Evolutionary conservation across 2,113 vertebrate species (phyloP), one percentile per base, ranked within the genome.

Genomic region (Cynocephalus volans): DNA sequence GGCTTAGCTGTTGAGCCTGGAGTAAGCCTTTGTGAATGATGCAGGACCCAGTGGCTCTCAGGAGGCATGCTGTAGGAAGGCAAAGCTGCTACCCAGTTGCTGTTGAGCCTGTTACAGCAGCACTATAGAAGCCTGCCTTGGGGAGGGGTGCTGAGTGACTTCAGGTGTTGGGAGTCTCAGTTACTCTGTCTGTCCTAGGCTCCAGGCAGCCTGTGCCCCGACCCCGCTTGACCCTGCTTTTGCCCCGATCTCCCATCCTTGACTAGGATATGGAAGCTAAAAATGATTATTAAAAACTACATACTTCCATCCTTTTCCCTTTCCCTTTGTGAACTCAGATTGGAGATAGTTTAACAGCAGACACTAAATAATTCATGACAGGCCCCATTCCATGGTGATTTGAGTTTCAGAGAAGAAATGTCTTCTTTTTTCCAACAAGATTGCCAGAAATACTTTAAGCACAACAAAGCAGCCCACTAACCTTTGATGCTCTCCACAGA

Each of bases 401-500:
- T 93, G 60, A 79, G 18, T 96, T 92, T 96, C 75, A 82, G 64
- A 89, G 62, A 58, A 85, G 67, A 95, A 85, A 92, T 96, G 24
- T 64, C 56, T 95, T 92, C 79, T 92, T 91, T 96, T 92, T 54
- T 93, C 45, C 91, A 91, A n/a, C 7, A 73, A 62, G 80, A 73
- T 67, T 83, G 75, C 86, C 93, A 91, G 76, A 90, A 95, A 95
- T 93, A 88, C 69, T 79, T 77, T 12, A 80, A 96, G 48, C 50
- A 95, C 81, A 95, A 69, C 69, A 75, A 64, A 62, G 75, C 7
- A 14, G 81, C 24, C 81, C 24, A 28, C 45, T 88, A 45, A 86
- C 81, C 69, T 96, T 84, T 97, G 96, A 90, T 85, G 93, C 33
- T 97, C n/a, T 93, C 19, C 10, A 41, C 23, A 85, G 76, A 95